Percentiles rank a stretch among this genome's conserved stretches.
phyloP scores from a whole-genome alignment of 2,113 vertebrate genomes.

The Trinectes maculatus region DNA sequence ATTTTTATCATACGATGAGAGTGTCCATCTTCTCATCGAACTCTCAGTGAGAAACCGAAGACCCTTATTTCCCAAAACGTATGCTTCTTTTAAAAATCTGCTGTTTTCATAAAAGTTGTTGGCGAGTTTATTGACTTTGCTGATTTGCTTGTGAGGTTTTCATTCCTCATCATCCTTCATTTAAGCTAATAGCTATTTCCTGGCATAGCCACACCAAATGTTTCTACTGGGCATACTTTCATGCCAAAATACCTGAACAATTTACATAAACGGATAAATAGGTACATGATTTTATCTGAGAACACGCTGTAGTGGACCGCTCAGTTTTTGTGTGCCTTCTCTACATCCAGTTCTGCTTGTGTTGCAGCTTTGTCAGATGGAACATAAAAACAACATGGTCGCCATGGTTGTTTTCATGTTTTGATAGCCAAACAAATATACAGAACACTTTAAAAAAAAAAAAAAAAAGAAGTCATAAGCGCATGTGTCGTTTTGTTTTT shows the following conservation, averaged over 20 bases:
- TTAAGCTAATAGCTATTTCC: too few relatives aligned
- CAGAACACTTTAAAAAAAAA: slow-evolving; percentile 15
- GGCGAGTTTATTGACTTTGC: neutral
- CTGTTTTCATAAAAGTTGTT: too few relatives aligned
- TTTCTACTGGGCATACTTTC: neutral
- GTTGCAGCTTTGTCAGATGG: slow-evolving; percentile 45
- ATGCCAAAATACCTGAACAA: neutral
- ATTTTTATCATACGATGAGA: neutral
- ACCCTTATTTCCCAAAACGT: too few relatives aligned
- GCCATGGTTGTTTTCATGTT: slow-evolving; percentile 44
- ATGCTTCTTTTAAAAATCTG: too few relatives aligned
- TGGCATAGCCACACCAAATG: neutral
- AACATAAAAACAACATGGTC: slow-evolving; percentile 32
- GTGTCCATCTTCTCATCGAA: neutral
- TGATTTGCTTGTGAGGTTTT: neutral
- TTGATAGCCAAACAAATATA: slow-evolving; percentile 57
- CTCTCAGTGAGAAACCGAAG: neutral
- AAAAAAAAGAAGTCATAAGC: neutral
- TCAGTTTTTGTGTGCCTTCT: slow-evolving; percentile 62
- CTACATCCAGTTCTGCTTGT: slow-evolving; percentile 30
- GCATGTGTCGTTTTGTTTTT: slow-evolving; percentile 6
- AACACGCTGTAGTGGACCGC: slow-evolving; percentile 18
- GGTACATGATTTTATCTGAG: slow-evolving; percentile 3
- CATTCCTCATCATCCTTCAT: neutral
- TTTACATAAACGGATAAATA: slow-evolving; percentile 5